These are phyloP conservation scores for Taenioides sp. DNA, from an alignment of 2,797 vertebrate species.

Conservation along the genomic window DNA sequence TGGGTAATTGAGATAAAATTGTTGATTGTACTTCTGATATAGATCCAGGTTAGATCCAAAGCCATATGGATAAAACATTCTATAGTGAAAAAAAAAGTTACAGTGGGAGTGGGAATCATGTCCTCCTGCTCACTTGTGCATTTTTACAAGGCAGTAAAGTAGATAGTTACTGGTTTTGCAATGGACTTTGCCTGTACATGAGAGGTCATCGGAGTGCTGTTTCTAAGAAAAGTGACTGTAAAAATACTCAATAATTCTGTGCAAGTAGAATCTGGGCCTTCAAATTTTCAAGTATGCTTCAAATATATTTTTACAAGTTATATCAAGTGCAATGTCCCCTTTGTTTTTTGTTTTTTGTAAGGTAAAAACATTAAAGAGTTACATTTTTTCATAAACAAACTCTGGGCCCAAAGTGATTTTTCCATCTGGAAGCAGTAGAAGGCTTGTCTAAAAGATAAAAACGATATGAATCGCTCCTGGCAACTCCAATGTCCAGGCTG, in stretches of 20 bases:
- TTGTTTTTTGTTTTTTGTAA: slow-evolving; percentile 46
- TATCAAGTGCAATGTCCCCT: slow-evolving; percentile 11
- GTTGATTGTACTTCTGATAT: background rate
- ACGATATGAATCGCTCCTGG: slow-evolving; percentile 81
- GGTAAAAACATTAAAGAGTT: slow-evolving; percentile 78
- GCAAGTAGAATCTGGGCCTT: slow-evolving; percentile 9
- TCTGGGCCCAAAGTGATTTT: slow-evolving; percentile 70
- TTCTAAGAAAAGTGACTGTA: slow-evolving; percentile 32
- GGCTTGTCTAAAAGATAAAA: slow-evolving; percentile 81
- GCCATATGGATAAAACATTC: background rate
- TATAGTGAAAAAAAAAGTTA: background rate
- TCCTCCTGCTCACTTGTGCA: slow-evolving; percentile 20
- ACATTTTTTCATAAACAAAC: slow-evolving; percentile 68
- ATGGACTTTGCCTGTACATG: slow-evolving; percentile 27
- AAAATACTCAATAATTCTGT: slow-evolving; percentile 18
- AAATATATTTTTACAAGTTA: slow-evolving; percentile 1
- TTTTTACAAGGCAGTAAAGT: slow-evolving; percentile 46
- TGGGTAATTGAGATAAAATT: too few species aligned
- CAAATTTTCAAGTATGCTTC: slow-evolving; percentile 19
- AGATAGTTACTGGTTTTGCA: slow-evolving; percentile 34
- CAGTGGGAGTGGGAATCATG: slow-evolving; percentile 3
- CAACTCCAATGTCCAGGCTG: slow-evolving; percentile 80
- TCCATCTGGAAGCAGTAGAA: slow-evolving; percentile 82
- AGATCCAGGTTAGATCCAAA: background rate
- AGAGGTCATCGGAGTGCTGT: slow-evolving; percentile 17